phyloP scores from a whole-genome alignment of 2,888 invertebrate genomes.

The Tiphia femorata region DNA sequence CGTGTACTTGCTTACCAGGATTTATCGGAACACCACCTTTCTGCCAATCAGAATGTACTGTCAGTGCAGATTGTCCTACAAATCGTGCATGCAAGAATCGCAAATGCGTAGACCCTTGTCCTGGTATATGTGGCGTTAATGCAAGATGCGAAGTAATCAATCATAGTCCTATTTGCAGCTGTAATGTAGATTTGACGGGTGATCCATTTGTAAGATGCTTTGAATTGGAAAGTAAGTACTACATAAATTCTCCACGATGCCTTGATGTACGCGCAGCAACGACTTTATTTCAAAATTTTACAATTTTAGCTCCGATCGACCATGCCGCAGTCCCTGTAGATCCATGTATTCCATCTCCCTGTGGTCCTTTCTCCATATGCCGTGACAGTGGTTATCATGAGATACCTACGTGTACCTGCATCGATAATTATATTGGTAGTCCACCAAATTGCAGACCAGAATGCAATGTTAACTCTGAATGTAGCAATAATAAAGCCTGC shows the following conservation, averaged over 20 bases:
- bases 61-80: slow-evolving; percentile 75
- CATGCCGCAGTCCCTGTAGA: slow-evolving; percentile 62
- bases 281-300: background rate
- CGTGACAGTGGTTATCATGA: slow-evolving; percentile 77
- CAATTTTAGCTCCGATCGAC: slow-evolving; percentile 21
- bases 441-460: slow-evolving; percentile 68
- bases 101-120: slow-evolving; percentile 78
- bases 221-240: slow-evolving; percentile 34
- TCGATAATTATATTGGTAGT: slow-evolving; percentile 68
- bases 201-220: slow-evolving; percentile 70
- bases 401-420: slow-evolving; percentile 75
- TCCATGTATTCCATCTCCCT: slow-evolving; percentile 85
- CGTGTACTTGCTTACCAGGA: slow-evolving; percentile 75
- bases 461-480: slow-evolving; percentile 69
- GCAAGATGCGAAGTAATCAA: slow-evolving; percentile 71
- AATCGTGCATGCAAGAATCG: slow-evolving; percentile 76
- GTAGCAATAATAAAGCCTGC: slow-evolving; percentile 70
- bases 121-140: slow-evolving; percentile 73
- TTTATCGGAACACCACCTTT: slow-evolving; percentile 76
- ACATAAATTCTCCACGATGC: background rate
- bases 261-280: background rate
- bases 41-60: slow-evolving; percentile 78
- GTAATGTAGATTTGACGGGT: slow-evolving; percentile 69
- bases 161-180: slow-evolving; percentile 71
- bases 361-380: slow-evolving; percentile 86